phyloP scores from a whole-genome alignment of 2,888 invertebrate genomes.

The Bibio marci region DNA sequence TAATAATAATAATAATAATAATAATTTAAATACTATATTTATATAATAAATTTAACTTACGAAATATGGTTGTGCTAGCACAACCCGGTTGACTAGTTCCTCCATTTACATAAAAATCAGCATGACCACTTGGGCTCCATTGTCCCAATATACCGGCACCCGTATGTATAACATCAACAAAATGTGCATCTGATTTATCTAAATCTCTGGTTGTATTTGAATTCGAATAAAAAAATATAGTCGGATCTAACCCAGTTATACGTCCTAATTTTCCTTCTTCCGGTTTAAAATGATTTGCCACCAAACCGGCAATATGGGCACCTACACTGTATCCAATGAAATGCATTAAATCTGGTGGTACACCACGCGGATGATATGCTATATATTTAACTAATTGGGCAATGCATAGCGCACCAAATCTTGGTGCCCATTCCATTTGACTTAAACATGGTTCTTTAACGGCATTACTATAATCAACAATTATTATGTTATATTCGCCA shows the following conservation, averaged over 20 bases:
- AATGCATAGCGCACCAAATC: constrained; percentile 53
- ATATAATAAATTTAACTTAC: constrained; percentile 34
- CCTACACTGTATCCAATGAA: constrained; percentile 77
- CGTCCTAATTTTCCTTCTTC: constrained; percentile 61
- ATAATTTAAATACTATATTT: too few species aligned
- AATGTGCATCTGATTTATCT: constrained; percentile 63
- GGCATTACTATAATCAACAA: constrained; percentile 67
- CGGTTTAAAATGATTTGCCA: constrained; percentile 51
- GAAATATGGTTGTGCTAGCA: constrained; percentile 61
- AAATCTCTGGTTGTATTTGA: constrained; percentile 63
- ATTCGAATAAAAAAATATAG: constrained; percentile 72
- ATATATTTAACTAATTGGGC: constrained; percentile 65
- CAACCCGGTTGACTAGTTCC: constrained; percentile 77
- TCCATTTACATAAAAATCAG: constrained; percentile 78
- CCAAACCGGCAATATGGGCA: constrained; percentile 68
- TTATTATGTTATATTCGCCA: constrained; percentile 71
- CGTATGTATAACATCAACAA: constrained; percentile 70
- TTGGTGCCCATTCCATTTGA: constrained; percentile 51
- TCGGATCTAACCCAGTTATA: constrained; percentile 74
- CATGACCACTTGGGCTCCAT: constrained; percentile 79
- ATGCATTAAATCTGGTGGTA: constrained; percentile 56
- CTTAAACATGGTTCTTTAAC: constrained; percentile 71
- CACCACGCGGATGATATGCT: constrained; percentile 58
- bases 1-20: too few species aligned
- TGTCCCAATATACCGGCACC: constrained; percentile 78